Evolutionary conservation across 1,140 invertebrate species (phyloP).

Genomic region (Acromyrmex charruanus): DNA sequence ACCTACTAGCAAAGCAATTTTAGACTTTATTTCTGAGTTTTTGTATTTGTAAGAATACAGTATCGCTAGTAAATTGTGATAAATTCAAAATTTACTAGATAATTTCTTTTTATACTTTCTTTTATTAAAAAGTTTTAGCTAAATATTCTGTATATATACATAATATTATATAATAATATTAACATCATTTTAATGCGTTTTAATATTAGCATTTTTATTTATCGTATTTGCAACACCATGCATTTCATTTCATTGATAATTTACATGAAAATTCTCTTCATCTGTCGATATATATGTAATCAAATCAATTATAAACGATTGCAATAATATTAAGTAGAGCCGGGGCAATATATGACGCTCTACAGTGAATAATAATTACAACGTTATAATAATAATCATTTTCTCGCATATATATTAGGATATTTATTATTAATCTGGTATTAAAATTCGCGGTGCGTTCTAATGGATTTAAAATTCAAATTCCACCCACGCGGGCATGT

Average conservation of each 20-base stretch:
- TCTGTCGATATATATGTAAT: slow-evolving; percentile 28
- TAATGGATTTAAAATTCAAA: slow-evolving; percentile 65
- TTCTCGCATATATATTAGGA: slow-evolving; percentile 47
- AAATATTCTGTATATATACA: not conserved
- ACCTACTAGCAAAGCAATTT: no score
- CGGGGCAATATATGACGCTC: slow-evolving; percentile 21
- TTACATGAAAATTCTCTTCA: slow-evolving; percentile 55
- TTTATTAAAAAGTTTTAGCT: no score
- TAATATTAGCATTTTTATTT: slow-evolving; percentile 42
- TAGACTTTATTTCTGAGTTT: no score
- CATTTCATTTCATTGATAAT: slow-evolving; percentile 44
- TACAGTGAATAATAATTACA: slow-evolving; percentile 53
- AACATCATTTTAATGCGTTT: slow-evolving; percentile 1
- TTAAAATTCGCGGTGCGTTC: slow-evolving; percentile 50
- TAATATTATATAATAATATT: slow-evolving; percentile 9
- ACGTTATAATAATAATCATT: slow-evolving; percentile 43
- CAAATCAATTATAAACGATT: slow-evolving; percentile 45
- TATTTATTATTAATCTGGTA: slow-evolving; percentile 57
- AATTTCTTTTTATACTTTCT: no score
- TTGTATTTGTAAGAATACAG: no score
- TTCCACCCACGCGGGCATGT: slow-evolving; percentile 14
- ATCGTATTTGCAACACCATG: not conserved
- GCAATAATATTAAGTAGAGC: slow-evolving; percentile 52
- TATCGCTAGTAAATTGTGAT: no score
- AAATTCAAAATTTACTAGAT: no score